Evolutionary conservation across 2,888 invertebrate species (phyloP).

Genomic region (Drosophila fungiperda): DNA sequence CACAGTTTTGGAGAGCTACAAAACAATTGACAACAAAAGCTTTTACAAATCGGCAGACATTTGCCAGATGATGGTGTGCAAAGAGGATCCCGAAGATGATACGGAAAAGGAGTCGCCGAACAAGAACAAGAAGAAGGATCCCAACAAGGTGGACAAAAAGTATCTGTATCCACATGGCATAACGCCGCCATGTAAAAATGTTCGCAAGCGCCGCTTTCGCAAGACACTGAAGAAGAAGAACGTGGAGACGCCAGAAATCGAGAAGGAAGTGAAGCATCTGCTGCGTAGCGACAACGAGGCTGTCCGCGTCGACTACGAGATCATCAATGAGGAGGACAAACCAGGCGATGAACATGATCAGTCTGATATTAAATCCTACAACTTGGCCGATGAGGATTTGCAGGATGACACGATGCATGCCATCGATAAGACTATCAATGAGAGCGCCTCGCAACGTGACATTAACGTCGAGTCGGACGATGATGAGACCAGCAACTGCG

Average conservation of each 20-base stretch:
- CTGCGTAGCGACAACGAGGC: slow-evolving; percentile 97
- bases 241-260: slow-evolving; percentile 98
- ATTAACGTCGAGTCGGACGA: slow-evolving; percentile 84
- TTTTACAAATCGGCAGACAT: slow-evolving; percentile 99
- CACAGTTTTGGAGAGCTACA: slow-evolving; percentile 95
- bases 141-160: slow-evolving; percentile 93
- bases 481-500: slow-evolving; percentile 75
- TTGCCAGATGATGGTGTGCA: slow-evolving; percentile 95
- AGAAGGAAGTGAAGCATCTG: slow-evolving; percentile 97
- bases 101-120: slow-evolving; percentile 91
- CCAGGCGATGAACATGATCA: slow-evolving; percentile 72
- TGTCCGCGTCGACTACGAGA: slow-evolving; percentile 94
- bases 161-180: slow-evolving; percentile 98
- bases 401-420: slow-evolving; percentile 80
- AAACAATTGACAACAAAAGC: slow-evolving; percentile 98
- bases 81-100: slow-evolving; percentile 92
- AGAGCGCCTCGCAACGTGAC: slow-evolving; percentile 77
- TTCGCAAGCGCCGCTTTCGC: slow-evolving; percentile 95
- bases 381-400: slow-evolving; percentile 78
- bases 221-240: slow-evolving; percentile 98
- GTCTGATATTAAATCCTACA: slow-evolving; percentile 74
- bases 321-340: slow-evolving; percentile 93
- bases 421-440: slow-evolving; percentile 69
- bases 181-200: slow-evolving; percentile 98
- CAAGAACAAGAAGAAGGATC: slow-evolving; percentile 94